Percentiles rank a stretch among this genome's conserved stretches.
Conservation (phyloP, 1,140 invertebrate species). For the Teleopsis dalmanni region DNA sequence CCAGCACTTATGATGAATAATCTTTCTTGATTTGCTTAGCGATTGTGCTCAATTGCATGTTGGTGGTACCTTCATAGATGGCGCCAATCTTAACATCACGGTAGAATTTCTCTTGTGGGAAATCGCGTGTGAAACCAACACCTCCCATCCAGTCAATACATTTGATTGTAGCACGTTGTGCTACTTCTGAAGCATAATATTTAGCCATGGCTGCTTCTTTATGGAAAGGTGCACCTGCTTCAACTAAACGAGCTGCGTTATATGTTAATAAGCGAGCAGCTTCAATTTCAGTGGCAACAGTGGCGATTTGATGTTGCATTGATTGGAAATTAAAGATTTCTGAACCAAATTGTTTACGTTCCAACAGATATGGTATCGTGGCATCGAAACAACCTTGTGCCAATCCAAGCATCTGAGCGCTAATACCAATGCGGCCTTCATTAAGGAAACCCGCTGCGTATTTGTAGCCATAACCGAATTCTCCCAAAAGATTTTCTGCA, state of each 20-base stretch:
- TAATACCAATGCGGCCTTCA: conserved; percentile 92
- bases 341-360: conserved; percentile 89
- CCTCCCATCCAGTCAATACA: conserved; percentile 98
- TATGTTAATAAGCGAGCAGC: conserved; percentile 82
- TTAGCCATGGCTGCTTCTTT: conserved; percentile 96
- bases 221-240: conserved; percentile 70
- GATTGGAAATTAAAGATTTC: conserved; percentile 84
- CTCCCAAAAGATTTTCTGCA: conserved; percentile 68
- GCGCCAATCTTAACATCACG: conserved; percentile 92
- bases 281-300: conserved; percentile 81
- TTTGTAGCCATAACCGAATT: conserved; percentile 89
- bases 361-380: conserved; percentile 85
- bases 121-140: conserved; percentile 91
- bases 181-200: conserved; percentile 81
- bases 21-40: conserved; percentile 59
- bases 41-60: conserved; percentile 96
- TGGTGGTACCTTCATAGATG: conserved; percentile 96
- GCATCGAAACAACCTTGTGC: conserved; percentile 89
- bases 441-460: conserved; percentile 92
- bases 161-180: conserved; percentile 74
- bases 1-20: conserved; percentile 18
- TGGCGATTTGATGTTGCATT: conserved; percentile 92
- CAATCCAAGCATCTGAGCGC: conserved; percentile 90
- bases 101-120: conserved; percentile 94
- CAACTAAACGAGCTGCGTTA: conserved; percentile 85